phyloP scores from a whole-genome alignment of 2,888 invertebrate species.

The Asteroscopus sphinx region DNA sequence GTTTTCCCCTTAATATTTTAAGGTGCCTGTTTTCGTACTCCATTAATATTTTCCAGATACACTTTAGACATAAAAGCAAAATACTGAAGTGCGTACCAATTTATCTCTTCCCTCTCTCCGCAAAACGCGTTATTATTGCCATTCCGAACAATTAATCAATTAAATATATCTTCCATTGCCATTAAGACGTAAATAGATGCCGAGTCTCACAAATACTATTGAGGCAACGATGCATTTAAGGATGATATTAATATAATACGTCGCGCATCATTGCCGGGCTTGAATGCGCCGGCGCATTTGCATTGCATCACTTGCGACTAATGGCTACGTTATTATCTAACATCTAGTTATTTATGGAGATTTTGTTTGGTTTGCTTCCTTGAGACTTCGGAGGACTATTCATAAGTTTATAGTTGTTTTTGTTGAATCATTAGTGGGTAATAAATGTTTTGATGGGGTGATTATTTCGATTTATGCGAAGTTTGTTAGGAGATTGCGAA shows the following conservation, averaged over 20 bases:
- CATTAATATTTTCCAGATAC: not conserved
- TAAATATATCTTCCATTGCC: slow-evolving; percentile 26
- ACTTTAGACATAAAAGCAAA: not conserved
- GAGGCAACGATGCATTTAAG: slow-evolving; percentile 53
- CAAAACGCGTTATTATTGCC: slow-evolving; percentile 7
- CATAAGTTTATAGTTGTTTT: slow-evolving; percentile 7
- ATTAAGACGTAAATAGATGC: slow-evolving; percentile 36
- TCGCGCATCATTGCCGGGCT: slow-evolving; percentile 43
- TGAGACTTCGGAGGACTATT: slow-evolving; percentile 7
- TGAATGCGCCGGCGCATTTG: slow-evolving; percentile 36
- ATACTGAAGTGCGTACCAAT: not conserved
- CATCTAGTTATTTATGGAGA: slow-evolving; percentile 48
- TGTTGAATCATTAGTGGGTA: slow-evolving; percentile 1
- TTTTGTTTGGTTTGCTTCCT: slow-evolving; percentile 40
- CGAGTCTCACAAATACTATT: slow-evolving; percentile 36
- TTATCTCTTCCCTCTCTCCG: slow-evolving; percentile 1
- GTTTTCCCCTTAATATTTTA: too few relatives aligned
- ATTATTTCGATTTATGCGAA: slow-evolving; percentile 17
- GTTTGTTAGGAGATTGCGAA: not conserved
- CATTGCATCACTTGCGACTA: slow-evolving; percentile 37
- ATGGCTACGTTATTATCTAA: slow-evolving; percentile 44
- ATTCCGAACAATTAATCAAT: slow-evolving; percentile 26
- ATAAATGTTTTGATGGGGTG: slow-evolving; percentile 22
- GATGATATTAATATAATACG: slow-evolving; percentile 54
- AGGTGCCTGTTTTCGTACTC: too few relatives aligned